A percentile compares a stretch with the other conserved stretches of the same genome.
These are phyloP conservation scores for Helobdella robusta DNA, from an alignment of 2,888 invertebrate species.

Conservation along the genomic window DNA sequence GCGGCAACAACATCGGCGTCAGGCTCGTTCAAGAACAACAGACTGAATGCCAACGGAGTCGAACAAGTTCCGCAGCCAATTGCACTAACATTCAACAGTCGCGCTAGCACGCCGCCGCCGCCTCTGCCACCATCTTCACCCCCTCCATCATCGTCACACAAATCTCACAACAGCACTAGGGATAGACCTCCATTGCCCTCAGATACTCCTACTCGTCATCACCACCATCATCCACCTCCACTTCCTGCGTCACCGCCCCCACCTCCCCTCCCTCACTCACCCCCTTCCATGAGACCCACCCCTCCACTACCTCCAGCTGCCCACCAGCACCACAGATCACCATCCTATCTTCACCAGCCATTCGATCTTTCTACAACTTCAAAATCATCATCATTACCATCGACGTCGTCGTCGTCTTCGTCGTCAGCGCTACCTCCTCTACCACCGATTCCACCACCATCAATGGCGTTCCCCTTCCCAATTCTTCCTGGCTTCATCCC, in stretches of 20 bases:
- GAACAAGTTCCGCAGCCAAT: constrained; percentile 18
- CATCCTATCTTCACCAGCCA: constrained; percentile 14
- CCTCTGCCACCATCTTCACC: constrained; percentile 20
- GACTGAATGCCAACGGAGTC: too few species aligned
- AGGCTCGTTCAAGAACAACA: background rate
- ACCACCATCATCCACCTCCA: constrained; percentile 21
- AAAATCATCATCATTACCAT: constrained; percentile 18
- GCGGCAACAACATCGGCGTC: background rate
- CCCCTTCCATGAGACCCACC: background rate
- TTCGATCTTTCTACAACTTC: constrained; percentile 21
- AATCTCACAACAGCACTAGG: too few species aligned
- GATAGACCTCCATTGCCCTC: constrained; percentile 19
- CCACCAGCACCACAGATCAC: constrained; percentile 11
- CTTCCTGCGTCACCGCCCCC: background rate
- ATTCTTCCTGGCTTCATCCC: constrained; percentile 19
- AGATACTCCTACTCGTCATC: background rate
- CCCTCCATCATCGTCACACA: background rate
- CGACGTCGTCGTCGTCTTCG: constrained; percentile 22
- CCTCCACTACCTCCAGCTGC: background rate
- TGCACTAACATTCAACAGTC: constrained; percentile 11
- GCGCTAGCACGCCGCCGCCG: constrained; percentile 5
- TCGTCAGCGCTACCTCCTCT: constrained; percentile 20
- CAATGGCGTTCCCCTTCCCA: constrained; percentile 22
- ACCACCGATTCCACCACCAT: constrained; percentile 23
- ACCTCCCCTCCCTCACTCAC: constrained; percentile 10